Base-by-base conservation (phyloP, 92 coral and sea anemone species). In the Blastomussa wellsi region DNA sequence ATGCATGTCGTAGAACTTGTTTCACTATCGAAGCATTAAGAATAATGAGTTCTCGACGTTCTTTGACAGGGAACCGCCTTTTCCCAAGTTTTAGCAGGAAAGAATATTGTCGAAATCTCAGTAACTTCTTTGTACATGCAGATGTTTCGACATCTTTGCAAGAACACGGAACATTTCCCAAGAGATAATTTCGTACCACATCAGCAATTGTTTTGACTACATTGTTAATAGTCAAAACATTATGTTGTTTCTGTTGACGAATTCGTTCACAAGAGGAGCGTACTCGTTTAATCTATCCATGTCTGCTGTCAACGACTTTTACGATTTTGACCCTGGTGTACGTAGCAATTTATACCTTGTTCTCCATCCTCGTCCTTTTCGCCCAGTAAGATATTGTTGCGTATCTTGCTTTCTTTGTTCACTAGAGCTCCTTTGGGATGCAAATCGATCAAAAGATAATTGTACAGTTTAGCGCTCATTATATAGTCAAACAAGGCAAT, bases 81-180 rank as follows among this genome's bases (percentile, higher is more conserved):
- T 31, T 8, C 22, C 73, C 73, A 7, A 67, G 32, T 67, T 67
- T 10, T 67, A 31, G 38, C 14, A 67, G 17, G 3, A 67, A 29
- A 32, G 73, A 7, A 67, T 67, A 31, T 67, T 32, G 38, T 32
- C 39, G 19, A 67, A 67, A 67, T 67, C 22, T 67, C 73, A 11
- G 1, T 67, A 67, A 67, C 22, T 67, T 67, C 73, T 67, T 67
- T 8, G 20, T 32, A 32, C 13, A n/a, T n/a, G n/a, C n/a, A n/a
- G 73, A 67, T 67, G 42, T 67, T 67, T 67, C 73, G 6, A 14
- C 24, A 32, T 67, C 41, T 2, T 67, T 67, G 73, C 73, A 67
- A 67, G 73, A 67, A 67, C 73, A 67, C 38, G 73, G 73, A 32
- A 67, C 20, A 14, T 67, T 67, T 67, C 73, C 73, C 73, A 67